Base-by-base conservation (phyloP, 2,888 invertebrate species). In the Erebia palarica region DNA sequence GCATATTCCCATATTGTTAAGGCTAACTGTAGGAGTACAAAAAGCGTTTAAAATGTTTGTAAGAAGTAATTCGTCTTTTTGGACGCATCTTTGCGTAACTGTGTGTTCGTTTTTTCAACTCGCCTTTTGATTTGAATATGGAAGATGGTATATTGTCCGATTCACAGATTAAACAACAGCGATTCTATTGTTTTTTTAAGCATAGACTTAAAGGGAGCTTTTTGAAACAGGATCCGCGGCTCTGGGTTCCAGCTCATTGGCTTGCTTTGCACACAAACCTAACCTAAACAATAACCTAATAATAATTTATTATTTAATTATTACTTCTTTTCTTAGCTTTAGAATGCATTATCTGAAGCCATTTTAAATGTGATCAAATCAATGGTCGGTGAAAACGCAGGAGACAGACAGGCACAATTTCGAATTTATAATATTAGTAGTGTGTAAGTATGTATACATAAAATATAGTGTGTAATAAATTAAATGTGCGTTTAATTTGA, bases 31-130 rank as follows among this genome's bases (percentile, higher is more conserved):
- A 85, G 82, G 79, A 83, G 75, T 70, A 81, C 82, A 85, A 85
- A 83, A 81, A 77, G 66, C 71, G 77, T 75, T 75, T 81, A 82
- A 83, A 78, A 79, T 78, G 76, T 69, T 65, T 9, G 10, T 13
- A 57, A 60, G 66, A 71, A 71, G 65, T 63, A 44, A 58, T 61
- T 80, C 80, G 79, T 80, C 81, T 83, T 86, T 89, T 87, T 87
- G 81, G 86, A 87, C 86, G 87, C 89, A 90, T 90, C 89, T 90
- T 86, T 86, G 89, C 89, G 87, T 87, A 87, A 87, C 85, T 76
- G 75, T 18, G 49, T 14, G 67, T 78, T 75, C 68, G 82, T 84
- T 86, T 84, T 89, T 86, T 78, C 84, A 86, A 87, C 86, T 84
- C 84, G 70, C 73, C 78, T 77, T 79, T 78, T 47, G 44, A 61